Base-by-base conservation (phyloP, 2,113 vertebrate species). In the Callorhinus ursinus region DNA sequence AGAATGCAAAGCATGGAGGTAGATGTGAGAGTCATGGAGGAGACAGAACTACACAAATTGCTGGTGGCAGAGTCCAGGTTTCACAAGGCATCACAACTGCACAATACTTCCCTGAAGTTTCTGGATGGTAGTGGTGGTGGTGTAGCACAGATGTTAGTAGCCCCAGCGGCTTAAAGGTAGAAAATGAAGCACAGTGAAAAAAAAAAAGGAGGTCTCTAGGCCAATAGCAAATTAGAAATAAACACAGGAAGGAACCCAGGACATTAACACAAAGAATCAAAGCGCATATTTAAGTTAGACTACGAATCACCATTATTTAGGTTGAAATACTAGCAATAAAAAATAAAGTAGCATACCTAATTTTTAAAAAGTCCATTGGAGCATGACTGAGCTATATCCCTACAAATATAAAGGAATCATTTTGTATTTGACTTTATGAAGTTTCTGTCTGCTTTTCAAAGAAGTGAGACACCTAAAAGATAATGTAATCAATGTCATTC, bases 361-460 rank as follows among this genome's bases (percentile, higher is more conserved):
- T 90, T 79, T 88, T 22, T 2, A 14, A 69, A 69, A 82, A 31
- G 67, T 49, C 36, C 36, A 3, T 63, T n/a, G 3, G 8, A 57
- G 3, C 55, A 31, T 69, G 31, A n/a, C 42, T 49, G 6, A 80
- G 26, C 39, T 76, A 71, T 55, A 80, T 15, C 12, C 42, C 53
- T 90, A 53, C 18, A 81, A 95, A 76, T 26, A 59, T 18, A 24
- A 92, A 92, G 59, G 36, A 26, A 85, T 92, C 18, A 1, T 4
- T 96, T 67, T 92, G 22, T 12, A 71, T 80, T 55, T 84, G 39
- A 55, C 36, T 57, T 91, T 21, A n/a, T 89, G 67, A 80, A 55
- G n/a, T 71, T 72, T 88, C 81, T 89, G 22, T 13, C 61, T 61
- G 53, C 51, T 82, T 95, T 92, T 88, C 28, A 87, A 36, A 80